Conservation (phyloP, 2,113 vertebrate genomes). For the Syrmaticus mikado region DNA sequence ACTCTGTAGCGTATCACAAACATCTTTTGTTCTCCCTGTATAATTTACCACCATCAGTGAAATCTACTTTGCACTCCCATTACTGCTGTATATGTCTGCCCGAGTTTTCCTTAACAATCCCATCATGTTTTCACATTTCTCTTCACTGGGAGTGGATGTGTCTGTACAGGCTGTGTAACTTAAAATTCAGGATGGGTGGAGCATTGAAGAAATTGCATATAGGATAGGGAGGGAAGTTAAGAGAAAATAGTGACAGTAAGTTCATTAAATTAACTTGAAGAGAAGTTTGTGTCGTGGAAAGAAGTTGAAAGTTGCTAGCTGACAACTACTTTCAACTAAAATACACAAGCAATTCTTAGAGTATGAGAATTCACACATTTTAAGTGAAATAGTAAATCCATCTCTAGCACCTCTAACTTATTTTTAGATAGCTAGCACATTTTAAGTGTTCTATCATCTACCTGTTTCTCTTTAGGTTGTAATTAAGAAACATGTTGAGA, state of each 20-base stretch:
- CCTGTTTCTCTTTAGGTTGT: neutral
- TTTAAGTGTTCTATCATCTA: neutral
- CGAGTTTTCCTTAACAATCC: neutral
- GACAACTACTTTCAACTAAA: neutral
- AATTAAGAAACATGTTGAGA: neutral
- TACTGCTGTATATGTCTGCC: neutral
- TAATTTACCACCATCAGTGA: neutral
- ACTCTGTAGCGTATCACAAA: neutral
- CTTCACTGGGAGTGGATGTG: neutral
- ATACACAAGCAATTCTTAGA: neutral
- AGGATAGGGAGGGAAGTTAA: neutral
- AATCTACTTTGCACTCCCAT: neutral
- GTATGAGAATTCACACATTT: neutral
- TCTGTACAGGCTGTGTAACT: neutral
- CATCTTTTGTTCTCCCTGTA: neutral
- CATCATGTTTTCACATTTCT: neutral
- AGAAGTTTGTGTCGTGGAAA: neutral
- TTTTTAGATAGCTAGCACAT: neutral
- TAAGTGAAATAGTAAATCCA: neutral
- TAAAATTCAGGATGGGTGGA: neutral
- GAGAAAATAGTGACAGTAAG: neutral
- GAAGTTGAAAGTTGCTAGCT: neutral
- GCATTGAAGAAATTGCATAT: neutral
- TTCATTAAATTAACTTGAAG: neutral
- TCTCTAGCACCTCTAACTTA: neutral